Percentiles rank a stretch among this genome's conserved stretches.
phyloP scores from a whole-genome alignment of 2,113 vertebrate species.

The human region GRCh38 chr5:130424501-130425000 shows the following conservation, averaged over 20 bases:
- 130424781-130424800: background rate
- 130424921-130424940: background rate
- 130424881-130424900: background rate
- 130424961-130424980: background rate
- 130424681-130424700: background rate
- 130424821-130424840: background rate
- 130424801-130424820: background rate
- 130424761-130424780: background rate
- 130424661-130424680: background rate
- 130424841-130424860: background rate
- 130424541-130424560: background rate
- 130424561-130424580: background rate
- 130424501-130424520: background rate
- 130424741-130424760: background rate
- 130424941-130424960: background rate
- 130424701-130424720: background rate
- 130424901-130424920: background rate
- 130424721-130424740: background rate
- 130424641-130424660: background rate
- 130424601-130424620: background rate
- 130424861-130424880: background rate
- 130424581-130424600: background rate
- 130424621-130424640: background rate
- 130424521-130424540: background rate
- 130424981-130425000: background rate